These are phyloP conservation scores for Calosoma granatense DNA, from an alignment of 1,140 invertebrate genomes.

Conservation along the genomic window DNA sequence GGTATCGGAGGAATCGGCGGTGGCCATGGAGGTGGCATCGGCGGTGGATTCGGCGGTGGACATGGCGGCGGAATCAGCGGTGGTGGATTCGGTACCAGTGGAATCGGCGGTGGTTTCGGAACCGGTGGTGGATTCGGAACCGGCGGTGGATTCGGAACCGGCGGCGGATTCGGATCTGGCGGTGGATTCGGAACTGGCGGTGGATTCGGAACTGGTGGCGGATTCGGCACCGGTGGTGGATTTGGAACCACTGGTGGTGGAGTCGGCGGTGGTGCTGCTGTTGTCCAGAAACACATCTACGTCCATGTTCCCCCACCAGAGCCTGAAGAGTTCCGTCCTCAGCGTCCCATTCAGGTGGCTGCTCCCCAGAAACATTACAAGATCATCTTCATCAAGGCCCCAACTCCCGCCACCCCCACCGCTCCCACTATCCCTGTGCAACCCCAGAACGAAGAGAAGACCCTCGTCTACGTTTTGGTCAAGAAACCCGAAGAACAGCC, in stretches of 20 bases:
- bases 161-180: constrained; percentile 22
- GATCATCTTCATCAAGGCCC: constrained; percentile 83
- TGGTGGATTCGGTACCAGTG: constrained; percentile 19
- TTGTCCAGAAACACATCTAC: constrained; percentile 67
- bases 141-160: constrained; percentile 23
- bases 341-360: constrained; percentile 40
- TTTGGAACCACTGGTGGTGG: constrained; percentile 25
- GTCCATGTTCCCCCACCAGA: constrained; percentile 71
- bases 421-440: constrained; percentile 66
- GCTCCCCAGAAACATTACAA: constrained; percentile 76
- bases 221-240: constrained; percentile 23
- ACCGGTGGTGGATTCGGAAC: constrained; percentile 24
- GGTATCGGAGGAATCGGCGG: neutral
- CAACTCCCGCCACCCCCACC: constrained; percentile 61
- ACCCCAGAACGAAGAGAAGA: constrained; percentile 75
- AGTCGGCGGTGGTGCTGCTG: constrained; percentile 23
- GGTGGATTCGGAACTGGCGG: constrained; percentile 23
- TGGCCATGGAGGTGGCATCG: constrained; percentile 15
- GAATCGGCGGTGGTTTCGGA: constrained; percentile 21
- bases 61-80: constrained; percentile 25
- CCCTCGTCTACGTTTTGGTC: constrained; percentile 79
- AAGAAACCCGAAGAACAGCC: constrained; percentile 74
- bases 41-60: constrained; percentile 27
- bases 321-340: constrained; percentile 50
- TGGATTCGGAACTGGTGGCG: constrained; percentile 24